Evolutionary conservation across 1,140 invertebrate genomes (phyloP).

Genomic region (Drosophila saltans): DNA sequence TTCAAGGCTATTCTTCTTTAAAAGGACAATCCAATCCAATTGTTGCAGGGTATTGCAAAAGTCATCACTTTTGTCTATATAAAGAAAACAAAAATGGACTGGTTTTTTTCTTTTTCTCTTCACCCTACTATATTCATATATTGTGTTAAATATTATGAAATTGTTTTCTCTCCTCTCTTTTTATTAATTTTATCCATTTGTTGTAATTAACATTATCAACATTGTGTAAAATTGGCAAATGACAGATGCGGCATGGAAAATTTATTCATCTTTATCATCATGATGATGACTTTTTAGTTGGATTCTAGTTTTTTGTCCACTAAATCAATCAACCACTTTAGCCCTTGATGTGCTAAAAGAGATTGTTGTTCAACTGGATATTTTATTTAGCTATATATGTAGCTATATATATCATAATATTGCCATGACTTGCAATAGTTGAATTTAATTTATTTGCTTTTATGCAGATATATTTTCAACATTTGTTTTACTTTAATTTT

Average conservation of each 20-base stretch:
- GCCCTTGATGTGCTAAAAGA: constrained; percentile 8
- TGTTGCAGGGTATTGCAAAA: neutral
- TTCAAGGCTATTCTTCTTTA: too few relatives aligned
- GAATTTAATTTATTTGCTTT: neutral
- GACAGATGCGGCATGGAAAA: neutral
- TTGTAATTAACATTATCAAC: constrained; percentile 1
- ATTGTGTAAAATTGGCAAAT: constrained; percentile 4
- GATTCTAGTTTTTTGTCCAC: constrained; percentile 1
- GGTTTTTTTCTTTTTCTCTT: neutral
- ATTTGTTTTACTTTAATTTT: too few relatives aligned
- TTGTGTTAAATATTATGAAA: constrained; percentile 2
- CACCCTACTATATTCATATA: neutral
- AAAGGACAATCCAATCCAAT: too few relatives aligned
- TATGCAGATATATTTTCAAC: too few relatives aligned
- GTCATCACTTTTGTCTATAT: neutral
- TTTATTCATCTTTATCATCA: neutral
- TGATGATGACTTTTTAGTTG: neutral
- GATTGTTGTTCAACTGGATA: constrained; percentile 6
- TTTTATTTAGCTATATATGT: neutral
- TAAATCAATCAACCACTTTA: constrained; percentile 4
- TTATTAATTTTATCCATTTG: constrained; percentile 3
- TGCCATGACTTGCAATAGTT: neutral
- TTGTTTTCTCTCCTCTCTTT: neutral
- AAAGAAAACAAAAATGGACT: neutral
- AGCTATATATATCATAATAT: neutral